Base-by-base conservation (phyloP, 2,113 vertebrate genomes). In the Zosterops borbonicus region DNA sequence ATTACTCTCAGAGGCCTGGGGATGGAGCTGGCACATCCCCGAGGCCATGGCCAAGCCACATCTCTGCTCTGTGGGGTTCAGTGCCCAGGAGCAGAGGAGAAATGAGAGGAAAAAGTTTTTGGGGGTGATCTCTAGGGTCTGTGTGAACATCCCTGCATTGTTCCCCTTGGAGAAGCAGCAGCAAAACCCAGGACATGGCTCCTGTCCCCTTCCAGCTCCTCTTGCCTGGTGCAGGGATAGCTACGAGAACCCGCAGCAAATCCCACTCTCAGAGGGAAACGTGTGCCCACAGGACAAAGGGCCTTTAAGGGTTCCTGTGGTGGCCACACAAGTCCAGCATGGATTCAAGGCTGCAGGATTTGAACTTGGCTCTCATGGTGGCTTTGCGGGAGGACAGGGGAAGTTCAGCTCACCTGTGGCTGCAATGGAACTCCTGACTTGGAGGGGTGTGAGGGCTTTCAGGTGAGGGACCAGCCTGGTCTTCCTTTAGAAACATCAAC, bases 1-100 rank as follows among this genome's bases (percentile, higher is more conserved):
- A 2, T 47, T 73, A 21, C 28, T 77, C 64, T 81, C 3, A 0
- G 55, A 73, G n/a, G 11, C 14, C 24, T 27, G 33, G 42, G 83
- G 15, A 49, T 0, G 1, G 28, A 74, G 18, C 14, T 9, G 4
- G 31, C 4, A 28, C 52, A 3, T 37, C 0, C 0, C 46, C 3
- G 23, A 76, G 47, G n/a, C 44, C 46, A 33, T 0, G 6, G 47
- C 9, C 28, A 22, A 88, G 25, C 39, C 49, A 39, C 5, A 0
- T 23, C 31, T 49, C 25, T 50, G n/a, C 67, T 80, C n/a, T 5
- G 0, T 20, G 27, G 46, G 46, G 23, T 27, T 63, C 50, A 35
- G n/a, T 24, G 39, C 4, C 7, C 1, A 1, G 37, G 6, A 83
- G 25, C 0, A 0, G 39, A 77, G 49, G 24, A 68, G 27, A 84